Conservation (phyloP, 2,113 vertebrate genomes). For the Oryzias curvinotus region DNA sequence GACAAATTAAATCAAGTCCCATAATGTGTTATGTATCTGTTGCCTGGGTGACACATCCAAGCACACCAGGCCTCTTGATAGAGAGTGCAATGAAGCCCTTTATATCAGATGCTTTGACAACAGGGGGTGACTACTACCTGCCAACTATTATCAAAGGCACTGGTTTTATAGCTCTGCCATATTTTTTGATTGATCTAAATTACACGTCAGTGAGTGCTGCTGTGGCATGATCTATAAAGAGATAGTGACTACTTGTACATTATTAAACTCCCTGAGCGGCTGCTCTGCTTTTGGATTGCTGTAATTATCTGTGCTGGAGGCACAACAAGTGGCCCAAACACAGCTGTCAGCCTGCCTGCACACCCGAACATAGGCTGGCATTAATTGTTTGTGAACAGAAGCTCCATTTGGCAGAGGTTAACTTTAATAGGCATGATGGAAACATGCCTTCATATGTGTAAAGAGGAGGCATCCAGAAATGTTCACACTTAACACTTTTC, state of each 20-base stretch:
- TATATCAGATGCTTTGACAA: conserved; percentile 72
- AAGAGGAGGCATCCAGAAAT: conserved; percentile 8
- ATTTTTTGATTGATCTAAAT: conserved; percentile 82
- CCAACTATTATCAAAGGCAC: conserved; percentile 78
- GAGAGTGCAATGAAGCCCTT: conserved; percentile 72
- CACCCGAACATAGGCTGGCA: conserved; percentile 59
- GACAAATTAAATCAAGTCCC: conserved; percentile 80
- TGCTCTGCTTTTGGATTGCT: conserved; percentile 81
- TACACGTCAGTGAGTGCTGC: conserved; percentile 77
- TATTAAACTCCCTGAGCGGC: conserved; percentile 80
- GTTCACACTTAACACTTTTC: neutral
- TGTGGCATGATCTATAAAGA: conserved; percentile 79
- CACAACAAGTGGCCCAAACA: conserved; percentile 83
- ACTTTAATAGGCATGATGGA: conserved; percentile 41
- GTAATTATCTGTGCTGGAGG: conserved; percentile 81
- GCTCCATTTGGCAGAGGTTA: conserved; percentile 73
- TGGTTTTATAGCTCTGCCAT: conserved; percentile 75
- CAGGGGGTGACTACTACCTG: conserved; percentile 75
- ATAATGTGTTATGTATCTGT: conserved; percentile 76
- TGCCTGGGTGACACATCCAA: conserved; percentile 72
- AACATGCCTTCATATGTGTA: conserved; percentile 48
- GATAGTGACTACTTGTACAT: conserved; percentile 80
- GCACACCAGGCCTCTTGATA: conserved; percentile 73
- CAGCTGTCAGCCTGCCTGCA: conserved; percentile 79
- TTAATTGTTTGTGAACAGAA: conserved; percentile 79